A percentile compares a stretch with the other conserved stretches of the same genome.
Evolutionary conservation across 2,888 invertebrate species (phyloP).

Genomic region (Acrobeloides nanus): DNA sequence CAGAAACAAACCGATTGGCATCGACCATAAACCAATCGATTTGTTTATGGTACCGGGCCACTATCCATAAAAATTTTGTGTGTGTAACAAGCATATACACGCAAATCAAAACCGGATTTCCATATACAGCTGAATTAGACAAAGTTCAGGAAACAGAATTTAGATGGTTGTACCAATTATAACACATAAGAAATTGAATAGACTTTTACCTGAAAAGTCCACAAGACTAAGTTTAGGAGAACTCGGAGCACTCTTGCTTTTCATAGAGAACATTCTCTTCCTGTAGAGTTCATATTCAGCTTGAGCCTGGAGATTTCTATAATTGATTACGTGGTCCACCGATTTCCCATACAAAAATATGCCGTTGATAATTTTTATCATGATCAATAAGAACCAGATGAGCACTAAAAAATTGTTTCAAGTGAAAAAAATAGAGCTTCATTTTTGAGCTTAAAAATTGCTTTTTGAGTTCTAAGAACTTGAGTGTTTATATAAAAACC

Average conservation of each 20-base stretch:
- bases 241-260: conserved; percentile 53
- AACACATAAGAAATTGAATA: background rate
- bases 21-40: too few relatives aligned
- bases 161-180: too few relatives aligned
- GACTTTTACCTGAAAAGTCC: conserved; percentile 39
- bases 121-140: too few relatives aligned
- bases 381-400: conserved; percentile 21
- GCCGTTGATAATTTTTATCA: conserved; percentile 64
- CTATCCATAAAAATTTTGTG: too few relatives aligned
- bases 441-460: too few relatives aligned
- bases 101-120: background rate
- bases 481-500: conserved; percentile 3
- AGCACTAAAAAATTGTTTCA: conserved; percentile 12
- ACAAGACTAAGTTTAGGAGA: conserved; percentile 54
- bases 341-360: conserved; percentile 83
- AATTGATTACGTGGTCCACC: conserved; percentile 72
- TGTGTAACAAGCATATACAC: background rate
- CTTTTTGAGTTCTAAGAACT: conserved; percentile 17
- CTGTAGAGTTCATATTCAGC: conserved; percentile 39
- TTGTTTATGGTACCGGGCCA: too few relatives aligned
- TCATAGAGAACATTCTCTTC: conserved; percentile 36
- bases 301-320: conserved; percentile 41
- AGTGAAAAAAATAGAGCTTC: background rate
- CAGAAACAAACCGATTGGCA: too few relatives aligned
- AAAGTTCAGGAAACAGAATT: too few relatives aligned